These are phyloP conservation scores for Pipistrellus kuhlii DNA, from an alignment of 2,797 vertebrate genomes.

Conservation along the genomic window DNA sequence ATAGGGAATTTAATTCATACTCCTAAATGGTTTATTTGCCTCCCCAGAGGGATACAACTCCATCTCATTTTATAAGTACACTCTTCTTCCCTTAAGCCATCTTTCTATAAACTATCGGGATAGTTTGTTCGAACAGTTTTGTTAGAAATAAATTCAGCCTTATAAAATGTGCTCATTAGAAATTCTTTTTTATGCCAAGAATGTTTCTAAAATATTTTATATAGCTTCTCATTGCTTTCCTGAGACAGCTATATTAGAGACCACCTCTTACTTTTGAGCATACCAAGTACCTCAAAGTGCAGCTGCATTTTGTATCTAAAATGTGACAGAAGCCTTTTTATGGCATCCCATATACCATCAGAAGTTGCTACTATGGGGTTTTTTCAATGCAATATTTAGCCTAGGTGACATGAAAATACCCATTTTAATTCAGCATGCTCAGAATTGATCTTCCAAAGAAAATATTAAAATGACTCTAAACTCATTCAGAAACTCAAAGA, in stretches of 20 bases:
- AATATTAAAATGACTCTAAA: constrained; percentile 83
- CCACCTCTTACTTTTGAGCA: constrained; percentile 63
- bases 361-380: constrained; percentile 63
- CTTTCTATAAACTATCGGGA: constrained; percentile 3
- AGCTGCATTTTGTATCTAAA: constrained; percentile 53
- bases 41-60: constrained; percentile 14
- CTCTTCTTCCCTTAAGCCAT: not conserved
- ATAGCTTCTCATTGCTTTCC: constrained; percentile 77
- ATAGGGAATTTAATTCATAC: constrained; percentile 26
- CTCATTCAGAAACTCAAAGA: constrained; percentile 83
- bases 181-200: constrained; percentile 61
- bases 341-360: constrained; percentile 5
- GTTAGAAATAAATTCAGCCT: constrained; percentile 73
- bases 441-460: constrained; percentile 82
- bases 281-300: constrained; percentile 53
- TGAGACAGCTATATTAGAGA: constrained; percentile 64
- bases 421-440: constrained; percentile 81
- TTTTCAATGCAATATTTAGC: constrained; percentile 70
- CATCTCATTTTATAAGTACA: not conserved
- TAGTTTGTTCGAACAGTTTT: constrained; percentile 53
- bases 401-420: constrained; percentile 80
- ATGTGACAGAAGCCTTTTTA: constrained; percentile 75
- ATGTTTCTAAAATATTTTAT: constrained; percentile 72
- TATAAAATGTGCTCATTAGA: constrained; percentile 73
- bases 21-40: constrained; percentile 34